phyloP scores from a whole-genome alignment of 2,888 invertebrate species.

The Synergus umbraculus region DNA sequence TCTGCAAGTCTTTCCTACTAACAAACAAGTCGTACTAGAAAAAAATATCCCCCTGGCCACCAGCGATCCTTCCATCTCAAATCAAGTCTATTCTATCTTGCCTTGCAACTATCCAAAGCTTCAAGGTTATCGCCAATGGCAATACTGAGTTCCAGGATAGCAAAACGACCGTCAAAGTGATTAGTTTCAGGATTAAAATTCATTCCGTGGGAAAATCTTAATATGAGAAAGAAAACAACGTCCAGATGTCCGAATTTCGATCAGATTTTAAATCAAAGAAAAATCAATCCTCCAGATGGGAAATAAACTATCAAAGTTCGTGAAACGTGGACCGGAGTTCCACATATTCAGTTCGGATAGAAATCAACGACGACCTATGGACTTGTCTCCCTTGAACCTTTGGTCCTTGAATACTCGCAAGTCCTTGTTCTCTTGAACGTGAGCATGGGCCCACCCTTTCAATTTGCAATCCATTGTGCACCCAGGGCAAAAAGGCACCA shows the following conservation, averaged over 20 bases:
- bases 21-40: background rate
- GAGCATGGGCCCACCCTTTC: constrained; percentile 5
- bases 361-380: constrained; percentile 3
- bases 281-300: background rate
- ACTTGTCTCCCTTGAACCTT: constrained; percentile 29
- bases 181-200: constrained; percentile 23
- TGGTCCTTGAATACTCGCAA: constrained; percentile 22
- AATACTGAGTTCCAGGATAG: background rate
- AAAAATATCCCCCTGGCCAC: constrained; percentile 17
- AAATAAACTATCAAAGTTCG: background rate
- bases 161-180: background rate
- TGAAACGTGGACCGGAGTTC: background rate
- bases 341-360: constrained; percentile 15
- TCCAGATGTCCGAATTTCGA: too few species aligned
- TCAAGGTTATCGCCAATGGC: constrained; percentile 28
- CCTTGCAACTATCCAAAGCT: constrained; percentile 18
- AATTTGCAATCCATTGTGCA: constrained; percentile 32
- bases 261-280: too few species aligned
- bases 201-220: constrained; percentile 15
- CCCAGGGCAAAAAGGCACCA: background rate
- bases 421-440: constrained; percentile 28
- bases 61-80: constrained; percentile 18
- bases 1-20: background rate
- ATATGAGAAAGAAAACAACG: background rate
- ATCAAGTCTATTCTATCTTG: constrained; percentile 27